These are phyloP conservation scores for Neocrepidodera transversa DNA, from an alignment of 2,888 invertebrate species.

Conservation along the genomic window DNA sequence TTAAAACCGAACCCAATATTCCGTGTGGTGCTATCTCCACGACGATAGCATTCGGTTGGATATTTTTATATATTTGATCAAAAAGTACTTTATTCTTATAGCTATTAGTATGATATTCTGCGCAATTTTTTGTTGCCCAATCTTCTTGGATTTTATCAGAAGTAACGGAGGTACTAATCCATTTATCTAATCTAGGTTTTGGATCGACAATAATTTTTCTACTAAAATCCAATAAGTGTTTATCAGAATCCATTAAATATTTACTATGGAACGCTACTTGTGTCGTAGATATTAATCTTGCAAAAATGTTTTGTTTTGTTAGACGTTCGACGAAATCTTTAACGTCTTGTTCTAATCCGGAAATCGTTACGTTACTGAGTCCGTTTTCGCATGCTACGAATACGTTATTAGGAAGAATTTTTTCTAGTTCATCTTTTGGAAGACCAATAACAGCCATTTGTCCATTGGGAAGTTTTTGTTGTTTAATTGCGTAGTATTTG, in stretches of 20 bases:
- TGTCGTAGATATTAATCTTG: slow-evolving; percentile 78
- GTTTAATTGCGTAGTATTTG: slow-evolving; percentile 61
- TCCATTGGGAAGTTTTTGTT: slow-evolving; percentile 43
- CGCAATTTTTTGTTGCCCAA: slow-evolving; percentile 69
- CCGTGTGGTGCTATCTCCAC: slow-evolving; percentile 88
- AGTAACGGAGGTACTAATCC: slow-evolving; percentile 80
- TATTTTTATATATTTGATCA: slow-evolving; percentile 77
- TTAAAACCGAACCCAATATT: slow-evolving; percentile 80
- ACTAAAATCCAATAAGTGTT: slow-evolving; percentile 66
- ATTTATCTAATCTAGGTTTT: slow-evolving; percentile 73
- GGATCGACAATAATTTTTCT: slow-evolving; percentile 70
- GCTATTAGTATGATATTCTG: slow-evolving; percentile 90
- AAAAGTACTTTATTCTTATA: slow-evolving; percentile 72
- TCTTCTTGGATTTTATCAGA: slow-evolving; percentile 70
- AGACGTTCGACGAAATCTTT: slow-evolving; percentile 70
- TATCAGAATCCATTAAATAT: slow-evolving; percentile 73
- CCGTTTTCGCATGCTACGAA: slow-evolving; percentile 90
- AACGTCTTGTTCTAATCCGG: slow-evolving; percentile 79
- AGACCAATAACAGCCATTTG: slow-evolving; percentile 73
- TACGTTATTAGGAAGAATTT: slow-evolving; percentile 75
- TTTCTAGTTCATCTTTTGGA: slow-evolving; percentile 50
- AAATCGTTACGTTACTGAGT: slow-evolving; percentile 84
- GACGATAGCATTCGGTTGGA: slow-evolving; percentile 78
- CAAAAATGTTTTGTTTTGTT: slow-evolving; percentile 73
- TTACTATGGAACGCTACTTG: slow-evolving; percentile 86